Evolutionary conservation across 2,113 vertebrate species (phyloP).

Genomic region (Barbus barbus): DNA sequence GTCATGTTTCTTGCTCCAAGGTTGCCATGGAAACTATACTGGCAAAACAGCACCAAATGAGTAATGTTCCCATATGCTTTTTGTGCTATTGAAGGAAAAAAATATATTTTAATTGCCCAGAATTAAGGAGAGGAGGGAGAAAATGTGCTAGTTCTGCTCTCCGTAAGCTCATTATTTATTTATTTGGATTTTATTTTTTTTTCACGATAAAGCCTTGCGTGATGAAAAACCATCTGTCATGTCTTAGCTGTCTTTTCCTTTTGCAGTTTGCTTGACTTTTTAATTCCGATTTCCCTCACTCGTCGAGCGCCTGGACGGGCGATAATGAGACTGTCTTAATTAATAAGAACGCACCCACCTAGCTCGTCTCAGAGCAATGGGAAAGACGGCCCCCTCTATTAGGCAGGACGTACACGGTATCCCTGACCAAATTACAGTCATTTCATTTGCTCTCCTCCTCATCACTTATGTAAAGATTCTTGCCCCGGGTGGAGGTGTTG

Average conservation of each 20-base stretch:
- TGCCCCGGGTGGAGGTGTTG: slow-evolving; percentile 50
- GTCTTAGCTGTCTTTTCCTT: slow-evolving; percentile 57
- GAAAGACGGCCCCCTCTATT: slow-evolving; percentile 58
- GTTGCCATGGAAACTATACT: slow-evolving; percentile 67
- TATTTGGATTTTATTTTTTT: slow-evolving; percentile 21
- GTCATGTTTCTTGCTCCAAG: slow-evolving; percentile 50
- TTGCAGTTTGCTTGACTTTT: slow-evolving; percentile 57
- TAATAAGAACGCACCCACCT: slow-evolving; percentile 62
- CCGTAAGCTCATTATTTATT: slow-evolving; percentile 48
- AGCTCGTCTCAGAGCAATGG: slow-evolving; percentile 49
- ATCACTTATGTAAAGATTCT: slow-evolving; percentile 53
- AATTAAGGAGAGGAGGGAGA: slow-evolving; percentile 59
- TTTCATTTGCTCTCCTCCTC: slow-evolving; percentile 60
- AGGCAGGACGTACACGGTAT: slow-evolving; percentile 50
- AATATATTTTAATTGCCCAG: slow-evolving; percentile 63
- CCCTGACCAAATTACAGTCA: slow-evolving; percentile 59
- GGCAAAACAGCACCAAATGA: slow-evolving; percentile 60
- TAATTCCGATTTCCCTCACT: slow-evolving; percentile 51
- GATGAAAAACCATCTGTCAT: slow-evolving; percentile 66
- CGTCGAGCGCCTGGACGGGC: slow-evolving; percentile 53
- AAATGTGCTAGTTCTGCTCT: slow-evolving; percentile 52
- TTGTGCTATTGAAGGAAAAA: slow-evolving; percentile 52
- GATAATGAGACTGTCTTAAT: slow-evolving; percentile 64
- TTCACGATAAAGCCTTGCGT: slow-evolving; percentile 46
- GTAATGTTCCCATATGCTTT: slow-evolving; percentile 65